These are phyloP conservation scores for Monochamus alternatus DNA, from an alignment of 2,888 invertebrate genomes.

Conservation along the genomic window DNA sequence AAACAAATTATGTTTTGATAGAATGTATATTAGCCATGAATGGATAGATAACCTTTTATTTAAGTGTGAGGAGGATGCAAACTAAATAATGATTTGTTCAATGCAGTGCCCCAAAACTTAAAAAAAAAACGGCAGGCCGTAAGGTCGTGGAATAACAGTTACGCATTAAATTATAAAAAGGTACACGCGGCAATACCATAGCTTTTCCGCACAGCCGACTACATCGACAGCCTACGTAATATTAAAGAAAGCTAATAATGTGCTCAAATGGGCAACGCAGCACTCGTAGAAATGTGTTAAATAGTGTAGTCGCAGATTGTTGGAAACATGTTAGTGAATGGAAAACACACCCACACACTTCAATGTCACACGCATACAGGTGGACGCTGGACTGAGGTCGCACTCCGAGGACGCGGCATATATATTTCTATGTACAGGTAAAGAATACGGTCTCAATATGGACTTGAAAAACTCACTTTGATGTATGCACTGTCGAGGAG, in stretches of 20 bases:
- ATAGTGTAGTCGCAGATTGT: conserved; percentile 47
- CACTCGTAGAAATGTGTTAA: conserved; percentile 37
- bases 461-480: conserved; percentile 58
- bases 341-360: conserved; percentile 65
- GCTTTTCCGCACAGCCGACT: conserved; percentile 43
- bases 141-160: neutral
- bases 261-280: conserved; percentile 40
- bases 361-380: conserved; percentile 67
- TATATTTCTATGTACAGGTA: conserved; percentile 38
- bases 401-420: conserved; percentile 56
- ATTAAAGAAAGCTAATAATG: conserved; percentile 52
- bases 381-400: conserved; percentile 56
- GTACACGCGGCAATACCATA: conserved; percentile 22
- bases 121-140: no score
- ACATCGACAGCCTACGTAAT: conserved; percentile 50
- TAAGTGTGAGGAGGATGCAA: neutral
- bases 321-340: conserved; percentile 62
- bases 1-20: conserved; percentile 12
- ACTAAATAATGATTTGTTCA: neutral
- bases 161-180: conserved; percentile 1
- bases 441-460: conserved; percentile 50
- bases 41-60: neutral
- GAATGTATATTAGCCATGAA: conserved; percentile 1
- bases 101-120: neutral
- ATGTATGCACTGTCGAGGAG: conserved; percentile 46